Conservation (phyloP, 2,797 vertebrate species). For the Eospalax fontanierii region DNA sequence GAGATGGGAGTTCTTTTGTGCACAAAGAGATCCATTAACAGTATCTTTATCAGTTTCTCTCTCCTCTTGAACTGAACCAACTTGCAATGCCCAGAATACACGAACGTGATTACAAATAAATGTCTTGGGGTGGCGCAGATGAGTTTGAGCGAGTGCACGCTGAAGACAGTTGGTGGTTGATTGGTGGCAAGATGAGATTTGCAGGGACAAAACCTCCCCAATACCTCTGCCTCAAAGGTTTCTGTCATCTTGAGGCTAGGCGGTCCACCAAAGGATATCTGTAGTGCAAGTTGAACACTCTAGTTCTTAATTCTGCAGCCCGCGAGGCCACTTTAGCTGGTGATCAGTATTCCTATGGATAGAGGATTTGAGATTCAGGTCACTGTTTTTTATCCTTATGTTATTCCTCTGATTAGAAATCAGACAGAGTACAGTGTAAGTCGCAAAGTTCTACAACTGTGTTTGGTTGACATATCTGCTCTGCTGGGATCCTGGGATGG, state of each 20-base stretch:
- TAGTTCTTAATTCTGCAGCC: neutral
- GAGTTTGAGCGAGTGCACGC: neutral
- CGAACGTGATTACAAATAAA: constrained; percentile 45
- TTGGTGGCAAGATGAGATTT: neutral
- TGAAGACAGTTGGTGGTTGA: neutral
- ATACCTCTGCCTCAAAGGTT: constrained; percentile 18
- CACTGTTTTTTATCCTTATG: neutral
- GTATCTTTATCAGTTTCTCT: constrained; percentile 87
- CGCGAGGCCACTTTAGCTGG: neutral
- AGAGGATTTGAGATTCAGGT: neutral
- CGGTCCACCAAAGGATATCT: neutral
- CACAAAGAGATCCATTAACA: constrained; percentile 88
- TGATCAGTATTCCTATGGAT: neutral
- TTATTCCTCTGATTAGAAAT: neutral
- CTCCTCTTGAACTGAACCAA: constrained; percentile 82
- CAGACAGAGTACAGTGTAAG: neutral
- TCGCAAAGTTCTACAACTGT: accelerated
- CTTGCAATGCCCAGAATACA: constrained; percentile 65
- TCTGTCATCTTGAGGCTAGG: neutral
- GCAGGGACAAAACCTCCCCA: neutral
- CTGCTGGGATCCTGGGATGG: accelerated
- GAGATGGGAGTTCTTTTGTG: constrained; percentile 89
- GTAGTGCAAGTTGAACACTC: neutral
- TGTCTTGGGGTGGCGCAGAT: neutral
- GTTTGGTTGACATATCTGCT: too few relatives aligned